A percentile compares a stretch with the other conserved stretches of the same genome.
These are phyloP conservation scores for Passerina amoena DNA, from an alignment of 2,113 vertebrate species.

Conservation along the genomic window DNA sequence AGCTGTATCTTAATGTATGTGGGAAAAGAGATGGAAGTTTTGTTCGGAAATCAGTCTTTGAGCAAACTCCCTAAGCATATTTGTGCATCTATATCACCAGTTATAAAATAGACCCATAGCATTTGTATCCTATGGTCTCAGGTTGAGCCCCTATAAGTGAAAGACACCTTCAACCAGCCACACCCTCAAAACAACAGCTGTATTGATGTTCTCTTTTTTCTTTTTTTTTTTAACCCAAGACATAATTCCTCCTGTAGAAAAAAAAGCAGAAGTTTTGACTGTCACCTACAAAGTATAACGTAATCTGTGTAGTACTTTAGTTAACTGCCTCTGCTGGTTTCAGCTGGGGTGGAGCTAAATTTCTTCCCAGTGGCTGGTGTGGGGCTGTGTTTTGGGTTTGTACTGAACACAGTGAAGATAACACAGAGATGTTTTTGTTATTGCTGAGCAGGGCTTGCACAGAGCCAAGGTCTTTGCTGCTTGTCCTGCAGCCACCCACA, in stretches of 20 bases:
- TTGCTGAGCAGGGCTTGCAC: neutral
- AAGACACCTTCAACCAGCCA: neutral
- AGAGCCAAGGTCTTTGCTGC: neutral
- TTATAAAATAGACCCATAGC: neutral
- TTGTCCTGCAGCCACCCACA: neutral
- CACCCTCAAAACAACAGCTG: neutral
- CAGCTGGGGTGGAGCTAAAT: neutral
- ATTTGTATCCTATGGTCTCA: neutral
- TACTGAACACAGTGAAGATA: neutral
- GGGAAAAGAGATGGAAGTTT: neutral
- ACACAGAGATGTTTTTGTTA: neutral
- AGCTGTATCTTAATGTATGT: neutral
- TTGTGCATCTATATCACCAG: neutral
- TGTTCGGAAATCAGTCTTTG: neutral
- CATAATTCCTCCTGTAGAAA: neutral
- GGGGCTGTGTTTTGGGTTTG: neutral
- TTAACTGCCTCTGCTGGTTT: neutral
- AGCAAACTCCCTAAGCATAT: neutral
- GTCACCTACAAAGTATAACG: neutral
- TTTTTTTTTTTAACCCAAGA: neutral
- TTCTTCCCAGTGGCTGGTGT: neutral
- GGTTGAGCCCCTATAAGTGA: neutral
- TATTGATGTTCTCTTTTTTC: neutral
- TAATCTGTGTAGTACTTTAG: neutral
- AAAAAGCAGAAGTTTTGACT: neutral